These are phyloP conservation scores for Torymus tubicola DNA, from an alignment of 2,888 invertebrate genomes.

Conservation along the genomic window DNA sequence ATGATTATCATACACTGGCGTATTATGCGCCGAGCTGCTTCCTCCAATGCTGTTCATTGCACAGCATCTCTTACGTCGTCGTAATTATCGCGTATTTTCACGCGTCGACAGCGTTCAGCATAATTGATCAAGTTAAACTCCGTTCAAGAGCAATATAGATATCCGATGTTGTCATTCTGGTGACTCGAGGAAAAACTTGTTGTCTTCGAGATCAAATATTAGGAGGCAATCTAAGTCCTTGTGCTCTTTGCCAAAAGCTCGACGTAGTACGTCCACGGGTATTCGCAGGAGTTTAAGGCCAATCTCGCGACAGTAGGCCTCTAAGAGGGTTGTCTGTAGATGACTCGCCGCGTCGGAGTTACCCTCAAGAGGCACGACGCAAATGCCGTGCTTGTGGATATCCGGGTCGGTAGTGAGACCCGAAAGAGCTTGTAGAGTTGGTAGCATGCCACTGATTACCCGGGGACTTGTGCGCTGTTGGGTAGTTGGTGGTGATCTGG, in stretches of 20 bases:
- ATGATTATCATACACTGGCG: background rate
- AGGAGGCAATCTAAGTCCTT: conserved; percentile 65
- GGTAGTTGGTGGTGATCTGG: conserved; percentile 1
- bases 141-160: too few relatives aligned
- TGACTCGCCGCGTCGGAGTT: conserved; percentile 86
- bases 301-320: conserved; percentile 88
- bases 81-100: too few relatives aligned
- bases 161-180: conserved; percentile 23
- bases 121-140: conserved; percentile 14
- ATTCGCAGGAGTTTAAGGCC: conserved; percentile 87
- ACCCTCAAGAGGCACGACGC: conserved; percentile 80
- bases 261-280: conserved; percentile 66
- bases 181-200: conserved; percentile 64
- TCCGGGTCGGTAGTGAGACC: conserved; percentile 80
- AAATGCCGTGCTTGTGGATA: conserved; percentile 62
- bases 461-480: conserved; percentile 40
- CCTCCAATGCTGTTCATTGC: too few relatives aligned
- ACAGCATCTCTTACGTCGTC: too few relatives aligned
- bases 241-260: conserved; percentile 65
- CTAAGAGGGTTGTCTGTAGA: conserved; percentile 86
- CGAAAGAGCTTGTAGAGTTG: conserved; percentile 81
- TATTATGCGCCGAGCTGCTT: background rate
- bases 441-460: conserved; percentile 81
- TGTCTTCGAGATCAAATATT: conserved; percentile 61
- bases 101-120: background rate